Conservation (phyloP, 2,888 invertebrate genomes). For the Ptychoptera albimana region DNA sequence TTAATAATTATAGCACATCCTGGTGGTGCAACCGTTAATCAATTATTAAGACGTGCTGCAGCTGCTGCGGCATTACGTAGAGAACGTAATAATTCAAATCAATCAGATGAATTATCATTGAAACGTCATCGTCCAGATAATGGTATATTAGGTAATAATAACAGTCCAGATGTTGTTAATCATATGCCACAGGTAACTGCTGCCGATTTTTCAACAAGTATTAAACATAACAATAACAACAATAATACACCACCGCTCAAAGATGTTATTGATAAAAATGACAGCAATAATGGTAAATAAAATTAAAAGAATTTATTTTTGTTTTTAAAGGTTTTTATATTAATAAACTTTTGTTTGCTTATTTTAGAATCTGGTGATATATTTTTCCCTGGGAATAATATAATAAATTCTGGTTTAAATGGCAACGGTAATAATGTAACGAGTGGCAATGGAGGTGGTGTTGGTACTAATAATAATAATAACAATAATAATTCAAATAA, state of each 20-base stretch:
- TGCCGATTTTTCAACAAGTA: conserved; percentile 29
- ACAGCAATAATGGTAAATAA: conserved; percentile 9
- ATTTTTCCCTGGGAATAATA: not conserved
- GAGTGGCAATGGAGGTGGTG: not conserved
- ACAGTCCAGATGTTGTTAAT: conserved; percentile 39
- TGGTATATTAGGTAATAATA: conserved; percentile 36
- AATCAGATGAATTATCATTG: conserved; percentile 20
- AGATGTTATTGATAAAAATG: conserved; percentile 24
- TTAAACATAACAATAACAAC: conserved; percentile 19
- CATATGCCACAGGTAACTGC: conserved; percentile 33
- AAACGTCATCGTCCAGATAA: conserved; percentile 28
- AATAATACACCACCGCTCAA: conserved; percentile 31
- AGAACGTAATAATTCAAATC: conserved; percentile 22
- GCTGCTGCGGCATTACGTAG: conserved; percentile 28
- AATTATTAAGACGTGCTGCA: conserved; percentile 47
- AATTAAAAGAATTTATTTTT: not conserved
- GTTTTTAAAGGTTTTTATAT: not conserved
- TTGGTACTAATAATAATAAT: conserved; percentile 5
- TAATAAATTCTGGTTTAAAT: not conserved
- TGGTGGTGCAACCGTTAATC: conserved; percentile 37
- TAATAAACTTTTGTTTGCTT: not conserved
- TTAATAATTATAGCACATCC: conserved; percentile 7
- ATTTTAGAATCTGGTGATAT: not conserved
- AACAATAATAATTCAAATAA: not conserved
- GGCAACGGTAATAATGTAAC: not conserved